Evolutionary conservation across 2,888 invertebrate species (phyloP), one percentile per base, ranked within the genome.

Genomic region (Pardosa pseudoannulata): DNA sequence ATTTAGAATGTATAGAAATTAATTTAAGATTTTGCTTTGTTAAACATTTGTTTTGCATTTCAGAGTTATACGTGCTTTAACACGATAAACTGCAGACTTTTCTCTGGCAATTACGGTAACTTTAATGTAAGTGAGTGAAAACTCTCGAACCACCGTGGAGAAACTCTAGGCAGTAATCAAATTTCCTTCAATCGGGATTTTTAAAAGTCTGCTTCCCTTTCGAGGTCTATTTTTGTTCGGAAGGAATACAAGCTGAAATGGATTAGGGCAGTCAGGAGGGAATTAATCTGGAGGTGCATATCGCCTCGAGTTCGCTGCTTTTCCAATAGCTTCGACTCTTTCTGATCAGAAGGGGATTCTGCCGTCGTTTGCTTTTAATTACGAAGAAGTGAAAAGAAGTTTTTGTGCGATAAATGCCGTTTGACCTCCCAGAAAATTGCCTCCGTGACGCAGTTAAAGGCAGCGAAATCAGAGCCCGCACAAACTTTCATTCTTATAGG

Each of bases 371-470:
- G 29, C 79, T 79, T 79, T 79, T 79, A 79, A 79, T 79, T 79
- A 79, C 71, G 28, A 62, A 79, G n/a, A 62, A 68, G 62, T 1
- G 65, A 72, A 41, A 39, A 46, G 36, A 36, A 72, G 31, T 79
- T 79, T 71, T 79, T 72, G 46, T 46, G n/a, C n/a, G 72, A 79
- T 79, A 79, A 79, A 79, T 71, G 27, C 72, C 79, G 64, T 28
- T 39, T 64, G 71, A 79, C 79, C 79, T 79, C 67, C 79, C 65
- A 79, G 71, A 79, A 71, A 79, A 72, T 72, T 79, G 68, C 76
- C 68, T 76, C 50, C 68, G 67, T 68, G 50, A 68, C 46, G 50
- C 32, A 50, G 31, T 79, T 64, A 64, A 64, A 32, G 41, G 50
- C n/a, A 28, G 41, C 29, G 27, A 65, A 62, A 56, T 29, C 23